phyloP scores from a whole-genome alignment of 2,113 vertebrate genomes.

The Redunca redunca region DNA sequence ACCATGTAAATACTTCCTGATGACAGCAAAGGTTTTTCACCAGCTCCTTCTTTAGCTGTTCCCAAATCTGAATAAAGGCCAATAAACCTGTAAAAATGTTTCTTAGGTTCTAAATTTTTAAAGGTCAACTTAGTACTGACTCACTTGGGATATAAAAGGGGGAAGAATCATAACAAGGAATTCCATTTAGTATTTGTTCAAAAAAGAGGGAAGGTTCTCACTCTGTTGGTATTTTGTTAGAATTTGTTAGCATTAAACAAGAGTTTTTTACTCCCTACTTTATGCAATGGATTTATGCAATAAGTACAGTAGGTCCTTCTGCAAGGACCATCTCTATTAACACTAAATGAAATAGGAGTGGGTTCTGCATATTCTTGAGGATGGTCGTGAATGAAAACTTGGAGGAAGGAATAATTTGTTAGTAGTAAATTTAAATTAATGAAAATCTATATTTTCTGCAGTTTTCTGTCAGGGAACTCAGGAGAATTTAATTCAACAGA shows the following conservation, averaged over 20 bases:
- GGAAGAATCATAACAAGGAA: neutral
- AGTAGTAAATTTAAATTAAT: neutral
- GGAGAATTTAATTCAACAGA: conserved; percentile 4
- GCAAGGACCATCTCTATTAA: neutral
- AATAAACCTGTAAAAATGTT: neutral
- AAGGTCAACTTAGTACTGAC: neutral
- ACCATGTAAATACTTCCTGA: neutral
- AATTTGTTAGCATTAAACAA: neutral
- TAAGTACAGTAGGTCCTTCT: neutral
- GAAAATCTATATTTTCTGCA: neutral
- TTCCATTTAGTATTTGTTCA: neutral
- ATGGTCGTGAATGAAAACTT: neutral
- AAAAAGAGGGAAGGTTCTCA: neutral
- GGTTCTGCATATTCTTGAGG: neutral
- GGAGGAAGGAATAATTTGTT: neutral
- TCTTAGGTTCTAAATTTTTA: neutral
- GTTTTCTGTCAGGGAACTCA: neutral
- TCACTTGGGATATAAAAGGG: neutral
- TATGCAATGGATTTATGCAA: neutral
- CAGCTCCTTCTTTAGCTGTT: neutral
- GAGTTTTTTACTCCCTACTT: neutral
- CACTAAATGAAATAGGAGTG: neutral
- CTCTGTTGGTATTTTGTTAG: neutral
- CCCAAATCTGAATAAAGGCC: neutral
- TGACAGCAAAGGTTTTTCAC: neutral